A percentile compares a stretch with the other conserved stretches of the same genome.
Conservation (phyloP, 2,888 invertebrate genomes). For the Scaptomyza reducta region DNA sequence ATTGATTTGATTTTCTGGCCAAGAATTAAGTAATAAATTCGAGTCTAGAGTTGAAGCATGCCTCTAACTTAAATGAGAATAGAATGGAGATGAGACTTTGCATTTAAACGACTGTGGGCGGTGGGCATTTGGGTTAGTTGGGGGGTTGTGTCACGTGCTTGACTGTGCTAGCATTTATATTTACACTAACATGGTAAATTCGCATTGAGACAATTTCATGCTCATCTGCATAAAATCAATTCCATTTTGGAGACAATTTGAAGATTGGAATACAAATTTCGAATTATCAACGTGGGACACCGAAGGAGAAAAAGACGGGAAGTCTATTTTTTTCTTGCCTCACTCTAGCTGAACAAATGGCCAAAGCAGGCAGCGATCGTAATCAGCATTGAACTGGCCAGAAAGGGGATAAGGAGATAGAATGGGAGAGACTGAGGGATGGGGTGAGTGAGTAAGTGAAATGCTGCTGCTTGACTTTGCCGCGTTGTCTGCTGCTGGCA, state of each 20-base stretch:
- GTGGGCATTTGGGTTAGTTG: no score
- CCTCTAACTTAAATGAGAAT: conserved; percentile 28
- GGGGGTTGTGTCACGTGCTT: conserved; percentile 51
- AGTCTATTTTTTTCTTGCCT: conserved; percentile 20
- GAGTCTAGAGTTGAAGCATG: conserved; percentile 26
- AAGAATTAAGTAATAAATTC: conserved; percentile 68
- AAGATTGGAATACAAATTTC: conserved; percentile 84
- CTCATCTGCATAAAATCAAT: conserved; percentile 85
- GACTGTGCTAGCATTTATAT: conserved; percentile 69
- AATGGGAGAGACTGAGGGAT: not conserved
- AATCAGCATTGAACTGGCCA: conserved; percentile 74
- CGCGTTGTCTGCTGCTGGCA: conserved; percentile 11
- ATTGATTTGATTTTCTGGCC: conserved; percentile 51
- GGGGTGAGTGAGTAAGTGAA: conserved; percentile 1
- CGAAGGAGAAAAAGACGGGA: conserved; percentile 23
- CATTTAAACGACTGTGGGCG: conserved; percentile 11
- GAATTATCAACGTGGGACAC: conserved; percentile 82
- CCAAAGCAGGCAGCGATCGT: conserved; percentile 69
- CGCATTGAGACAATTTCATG: conserved; percentile 83
- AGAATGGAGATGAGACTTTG: conserved; percentile 8
- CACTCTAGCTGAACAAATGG: conserved; percentile 46
- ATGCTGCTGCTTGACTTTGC: conserved; percentile 26
- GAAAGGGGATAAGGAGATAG: not conserved
- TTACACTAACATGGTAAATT: conserved; percentile 77
- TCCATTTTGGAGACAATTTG: conserved; percentile 84